Percentiles rank a stretch among this genome's conserved stretches.
phyloP scores from a whole-genome alignment of 2,113 vertebrate species.

The Anseranas semipalmata region DNA sequence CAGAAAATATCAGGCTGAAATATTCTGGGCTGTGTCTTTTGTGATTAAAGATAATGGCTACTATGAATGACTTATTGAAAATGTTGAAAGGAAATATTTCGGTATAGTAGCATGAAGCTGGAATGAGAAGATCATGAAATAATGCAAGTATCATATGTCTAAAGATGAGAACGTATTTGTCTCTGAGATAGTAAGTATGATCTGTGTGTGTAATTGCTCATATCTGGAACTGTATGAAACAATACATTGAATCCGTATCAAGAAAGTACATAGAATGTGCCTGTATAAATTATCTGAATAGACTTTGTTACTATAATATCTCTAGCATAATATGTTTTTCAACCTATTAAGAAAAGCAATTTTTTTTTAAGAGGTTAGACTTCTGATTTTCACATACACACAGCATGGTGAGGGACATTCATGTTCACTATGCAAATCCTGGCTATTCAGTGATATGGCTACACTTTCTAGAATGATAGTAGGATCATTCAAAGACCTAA shows the following conservation, averaged over 20 bases:
- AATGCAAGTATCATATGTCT: background rate
- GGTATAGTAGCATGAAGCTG: background rate
- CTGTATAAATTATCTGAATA: background rate
- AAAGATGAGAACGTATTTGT: background rate
- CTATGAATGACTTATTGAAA: background rate
- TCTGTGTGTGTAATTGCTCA: background rate
- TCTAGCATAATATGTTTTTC: background rate
- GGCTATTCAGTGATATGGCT: background rate
- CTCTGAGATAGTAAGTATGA: background rate
- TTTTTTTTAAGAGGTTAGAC: background rate
- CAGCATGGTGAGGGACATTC: background rate
- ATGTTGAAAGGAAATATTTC: background rate
- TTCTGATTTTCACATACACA: background rate
- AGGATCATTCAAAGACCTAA: background rate
- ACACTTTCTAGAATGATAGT: background rate
- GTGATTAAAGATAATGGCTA: background rate
- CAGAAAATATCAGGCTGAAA: background rate
- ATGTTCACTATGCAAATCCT: background rate
- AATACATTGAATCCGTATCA: no score
- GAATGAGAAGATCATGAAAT: background rate
- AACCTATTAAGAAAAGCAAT: background rate
- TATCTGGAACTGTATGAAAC: background rate
- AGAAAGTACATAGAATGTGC: background rate
- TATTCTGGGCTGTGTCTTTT: background rate
- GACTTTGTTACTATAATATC: background rate